Percentiles rank a stretch among this genome's conserved stretches.
Evolutionary conservation across 23 tunicate species (phyloP).

Genomic region (Styela plicata): DNA sequence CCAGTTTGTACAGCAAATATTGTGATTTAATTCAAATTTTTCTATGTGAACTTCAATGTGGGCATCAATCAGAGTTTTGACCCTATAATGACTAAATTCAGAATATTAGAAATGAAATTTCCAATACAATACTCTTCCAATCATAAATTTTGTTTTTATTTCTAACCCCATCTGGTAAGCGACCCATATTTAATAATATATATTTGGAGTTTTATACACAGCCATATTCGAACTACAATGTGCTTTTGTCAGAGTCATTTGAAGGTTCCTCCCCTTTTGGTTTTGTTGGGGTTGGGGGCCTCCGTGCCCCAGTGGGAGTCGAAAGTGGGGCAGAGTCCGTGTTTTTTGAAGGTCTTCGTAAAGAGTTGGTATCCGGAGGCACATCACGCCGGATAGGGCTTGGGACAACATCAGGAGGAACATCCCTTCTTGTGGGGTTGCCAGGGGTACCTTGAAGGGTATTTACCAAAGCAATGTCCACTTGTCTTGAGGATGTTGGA

Average conservation of each 20-base stretch:
- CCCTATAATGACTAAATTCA: background rate
- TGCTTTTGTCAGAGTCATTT: slow-evolving; percentile 66
- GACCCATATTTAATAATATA: background rate
- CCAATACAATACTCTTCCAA: background rate
- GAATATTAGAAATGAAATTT: too few relatives aligned
- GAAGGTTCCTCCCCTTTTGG: slow-evolving; percentile 35
- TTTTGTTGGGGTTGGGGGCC: slow-evolving; percentile 46
- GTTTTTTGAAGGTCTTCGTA: slow-evolving; percentile 3
- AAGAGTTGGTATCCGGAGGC: slow-evolving; percentile 46
- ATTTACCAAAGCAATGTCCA: slow-evolving; percentile 39
- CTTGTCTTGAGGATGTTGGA: slow-evolving; percentile 44
- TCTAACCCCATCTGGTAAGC: background rate
- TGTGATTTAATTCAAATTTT: too few relatives aligned
- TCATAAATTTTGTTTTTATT: too few relatives aligned
- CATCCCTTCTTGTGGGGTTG: slow-evolving; percentile 55
- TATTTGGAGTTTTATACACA: slow-evolving; percentile 41
- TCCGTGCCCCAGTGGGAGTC: slow-evolving; percentile 18
- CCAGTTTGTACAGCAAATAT: too few relatives aligned
- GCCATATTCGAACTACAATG: slow-evolving; percentile 90
- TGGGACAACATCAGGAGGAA: slow-evolving; percentile 55
- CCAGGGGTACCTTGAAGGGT: slow-evolving; percentile 28
- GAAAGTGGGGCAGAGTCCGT: slow-evolving; percentile 19
- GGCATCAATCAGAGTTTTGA: too few relatives aligned
- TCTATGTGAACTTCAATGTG: too few relatives aligned
- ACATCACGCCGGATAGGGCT: slow-evolving; percentile 82